Conservation (phyloP, 2,797 vertebrate genomes). For the Molossus molossus region DNA sequence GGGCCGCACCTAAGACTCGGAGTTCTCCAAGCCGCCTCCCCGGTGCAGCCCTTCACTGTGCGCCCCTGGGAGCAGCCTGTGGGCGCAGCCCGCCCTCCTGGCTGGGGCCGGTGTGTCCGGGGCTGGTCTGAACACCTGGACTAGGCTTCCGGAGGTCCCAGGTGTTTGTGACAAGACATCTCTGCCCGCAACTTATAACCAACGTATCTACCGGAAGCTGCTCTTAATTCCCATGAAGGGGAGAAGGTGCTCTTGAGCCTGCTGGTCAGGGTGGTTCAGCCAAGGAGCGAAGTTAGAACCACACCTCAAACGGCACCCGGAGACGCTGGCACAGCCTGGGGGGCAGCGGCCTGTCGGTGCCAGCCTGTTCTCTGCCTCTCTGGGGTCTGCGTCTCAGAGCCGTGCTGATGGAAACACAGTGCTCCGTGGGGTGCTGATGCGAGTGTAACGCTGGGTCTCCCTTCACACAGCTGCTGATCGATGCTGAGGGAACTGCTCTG, state of each 20-base stretch:
- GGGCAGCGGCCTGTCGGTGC: not conserved
- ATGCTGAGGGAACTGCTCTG: fast-evolving
- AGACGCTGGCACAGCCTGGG: not conserved
- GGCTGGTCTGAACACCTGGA: not conserved
- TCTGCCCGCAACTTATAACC: no score
- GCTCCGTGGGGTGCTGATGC: not conserved
- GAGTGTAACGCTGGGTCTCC: not conserved
- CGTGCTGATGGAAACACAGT: not conserved
- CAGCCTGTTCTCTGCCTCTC: no score
- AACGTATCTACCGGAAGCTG: fast-evolving
- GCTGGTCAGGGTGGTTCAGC: not conserved
- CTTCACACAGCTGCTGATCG: not conserved
- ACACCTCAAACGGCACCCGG: not conserved
- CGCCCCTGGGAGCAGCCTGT: not conserved
- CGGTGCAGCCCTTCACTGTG: fast-evolving
- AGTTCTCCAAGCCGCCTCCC: not conserved
- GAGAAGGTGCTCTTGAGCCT: not conserved
- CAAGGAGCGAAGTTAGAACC: not conserved
- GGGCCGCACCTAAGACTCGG: not conserved
- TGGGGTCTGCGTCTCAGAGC: not conserved
- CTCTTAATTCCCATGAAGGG: fast-evolving
- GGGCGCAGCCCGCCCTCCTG: no score
- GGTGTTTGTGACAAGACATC: not conserved
- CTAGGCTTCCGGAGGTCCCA: not conserved
- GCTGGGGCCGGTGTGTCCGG: not conserved